phyloP scores from a whole-genome alignment of 2,888 invertebrate genomes.

The Parthenolecanium corni region DNA sequence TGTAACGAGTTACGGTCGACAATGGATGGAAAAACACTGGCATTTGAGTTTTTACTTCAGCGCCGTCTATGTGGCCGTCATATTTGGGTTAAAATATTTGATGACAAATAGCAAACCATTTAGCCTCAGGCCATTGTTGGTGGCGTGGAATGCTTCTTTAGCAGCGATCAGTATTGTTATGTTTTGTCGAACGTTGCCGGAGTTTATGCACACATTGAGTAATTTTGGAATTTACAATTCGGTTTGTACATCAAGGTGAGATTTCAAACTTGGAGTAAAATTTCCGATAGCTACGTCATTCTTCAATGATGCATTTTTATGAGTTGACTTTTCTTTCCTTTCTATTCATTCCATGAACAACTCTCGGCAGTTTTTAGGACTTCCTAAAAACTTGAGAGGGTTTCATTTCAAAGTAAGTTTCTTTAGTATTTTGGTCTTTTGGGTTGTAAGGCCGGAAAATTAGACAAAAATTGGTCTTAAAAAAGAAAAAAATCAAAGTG shows the following conservation, averaged over 20 bases:
- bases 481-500: too few relatives aligned
- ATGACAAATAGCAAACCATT: slow-evolving; percentile 88
- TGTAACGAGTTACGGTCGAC: slow-evolving; percentile 72
- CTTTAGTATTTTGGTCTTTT: background rate
- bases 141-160: slow-evolving; percentile 82
- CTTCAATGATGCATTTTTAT: background rate
- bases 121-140: slow-evolving; percentile 72
- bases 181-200: slow-evolving; percentile 82
- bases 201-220: slow-evolving; percentile 77
- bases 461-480: background rate
- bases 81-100: slow-evolving; percentile 84
- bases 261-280: background rate
- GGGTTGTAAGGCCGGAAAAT: background rate
- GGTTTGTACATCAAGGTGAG: slow-evolving; percentile 83
- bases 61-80: slow-evolving; percentile 82
- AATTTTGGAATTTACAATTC: slow-evolving; percentile 91
- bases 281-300: background rate
- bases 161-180: slow-evolving; percentile 93
- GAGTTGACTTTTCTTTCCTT: background rate
- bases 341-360: too few relatives aligned
- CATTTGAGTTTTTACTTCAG: slow-evolving; percentile 80
- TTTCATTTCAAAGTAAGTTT: too few relatives aligned
- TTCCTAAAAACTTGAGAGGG: too few relatives aligned
- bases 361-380: too few relatives aligned
- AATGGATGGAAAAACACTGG: slow-evolving; percentile 97